These are phyloP conservation scores for Plagiodera versicolora DNA, from an alignment of 2,888 invertebrate species.

Conservation along the genomic window DNA sequence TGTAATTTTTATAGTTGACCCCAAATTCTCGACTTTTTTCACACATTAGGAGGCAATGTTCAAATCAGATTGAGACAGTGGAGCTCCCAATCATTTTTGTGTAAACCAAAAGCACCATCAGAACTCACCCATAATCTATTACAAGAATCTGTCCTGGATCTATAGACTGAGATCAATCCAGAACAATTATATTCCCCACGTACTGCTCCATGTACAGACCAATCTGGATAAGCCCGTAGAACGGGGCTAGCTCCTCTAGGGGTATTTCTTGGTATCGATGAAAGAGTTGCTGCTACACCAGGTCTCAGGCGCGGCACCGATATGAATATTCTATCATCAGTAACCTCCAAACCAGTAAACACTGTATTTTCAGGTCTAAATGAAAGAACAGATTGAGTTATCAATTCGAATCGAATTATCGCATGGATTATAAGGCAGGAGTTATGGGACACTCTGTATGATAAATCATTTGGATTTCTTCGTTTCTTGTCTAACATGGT, in stretches of 20 bases:
- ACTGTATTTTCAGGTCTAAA: constrained; percentile 71
- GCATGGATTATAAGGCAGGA: no score
- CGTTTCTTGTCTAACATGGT: no score
- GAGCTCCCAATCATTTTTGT: no score
- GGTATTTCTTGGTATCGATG: constrained; percentile 66
- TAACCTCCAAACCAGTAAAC: constrained; percentile 75
- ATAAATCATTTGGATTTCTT: no score
- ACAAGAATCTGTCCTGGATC: constrained; percentile 74
- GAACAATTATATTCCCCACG: constrained; percentile 74
- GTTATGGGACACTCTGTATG: no score
- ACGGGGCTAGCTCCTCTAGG: constrained; percentile 68
- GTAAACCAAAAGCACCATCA: no score
- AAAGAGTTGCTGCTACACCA: constrained; percentile 76
- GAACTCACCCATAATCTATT: constrained; percentile 70
- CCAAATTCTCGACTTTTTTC: no score
- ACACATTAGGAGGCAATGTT: not conserved
- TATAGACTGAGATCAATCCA: constrained; percentile 77
- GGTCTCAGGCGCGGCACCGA: constrained; percentile 72
- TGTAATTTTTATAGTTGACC: no score
- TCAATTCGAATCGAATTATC: no score
- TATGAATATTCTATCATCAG: constrained; percentile 71
- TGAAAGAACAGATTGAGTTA: not conserved
- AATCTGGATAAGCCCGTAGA: constrained; percentile 50
- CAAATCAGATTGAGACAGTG: no score
- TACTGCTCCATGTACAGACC: constrained; percentile 73